Percentiles rank a stretch among this genome's conserved stretches.
These are phyloP conservation scores for Hylaeus volcanicus DNA, from an alignment of 1,140 invertebrate species.

Conservation along the genomic window DNA sequence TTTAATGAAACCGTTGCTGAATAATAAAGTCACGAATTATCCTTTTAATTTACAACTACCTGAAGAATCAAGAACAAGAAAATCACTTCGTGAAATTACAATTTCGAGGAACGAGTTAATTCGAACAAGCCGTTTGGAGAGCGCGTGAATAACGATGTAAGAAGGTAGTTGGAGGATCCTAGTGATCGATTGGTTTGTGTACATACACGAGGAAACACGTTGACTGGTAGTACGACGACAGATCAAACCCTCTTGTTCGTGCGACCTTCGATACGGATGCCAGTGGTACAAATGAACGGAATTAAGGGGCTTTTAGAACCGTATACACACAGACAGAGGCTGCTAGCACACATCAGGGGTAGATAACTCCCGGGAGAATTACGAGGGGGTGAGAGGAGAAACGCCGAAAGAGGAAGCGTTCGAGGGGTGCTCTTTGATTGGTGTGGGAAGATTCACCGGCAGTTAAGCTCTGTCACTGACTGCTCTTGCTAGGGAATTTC, in stretches of 20 bases:
- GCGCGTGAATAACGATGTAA: background rate
- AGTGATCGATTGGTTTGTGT: conserved; percentile 52
- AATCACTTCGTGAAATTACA: too few relatives aligned
- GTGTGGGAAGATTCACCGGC: conserved; percentile 77
- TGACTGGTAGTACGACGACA: conserved; percentile 53
- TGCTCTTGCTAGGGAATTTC: conserved; percentile 68
- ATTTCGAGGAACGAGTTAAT: background rate
- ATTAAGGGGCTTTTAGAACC: conserved; percentile 71
- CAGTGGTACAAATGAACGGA: conserved; percentile 72
- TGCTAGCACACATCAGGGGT: conserved; percentile 63
- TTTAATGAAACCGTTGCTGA: too few relatives aligned
- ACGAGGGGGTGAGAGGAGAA: conserved; percentile 58
- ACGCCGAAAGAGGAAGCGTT: conserved; percentile 58
- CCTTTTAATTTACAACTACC: too few relatives aligned
- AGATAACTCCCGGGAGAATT: conserved; percentile 74
- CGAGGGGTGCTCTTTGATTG: conserved; percentile 76
- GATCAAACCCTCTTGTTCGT: conserved; percentile 51
- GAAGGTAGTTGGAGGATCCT: conserved; percentile 7
- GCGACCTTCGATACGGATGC: conserved; percentile 65
- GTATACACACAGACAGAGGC: conserved; percentile 46
- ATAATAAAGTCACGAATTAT: too few relatives aligned
- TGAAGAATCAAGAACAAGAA: too few relatives aligned
- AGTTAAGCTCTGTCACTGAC: conserved; percentile 68
- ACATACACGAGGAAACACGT: conserved; percentile 18
- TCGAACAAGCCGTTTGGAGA: background rate